Evolutionary conservation across 1,140 invertebrate genomes (phyloP), one percentile per base, ranked within the genome.

Genomic region (Zaprionus taronus): DNA sequence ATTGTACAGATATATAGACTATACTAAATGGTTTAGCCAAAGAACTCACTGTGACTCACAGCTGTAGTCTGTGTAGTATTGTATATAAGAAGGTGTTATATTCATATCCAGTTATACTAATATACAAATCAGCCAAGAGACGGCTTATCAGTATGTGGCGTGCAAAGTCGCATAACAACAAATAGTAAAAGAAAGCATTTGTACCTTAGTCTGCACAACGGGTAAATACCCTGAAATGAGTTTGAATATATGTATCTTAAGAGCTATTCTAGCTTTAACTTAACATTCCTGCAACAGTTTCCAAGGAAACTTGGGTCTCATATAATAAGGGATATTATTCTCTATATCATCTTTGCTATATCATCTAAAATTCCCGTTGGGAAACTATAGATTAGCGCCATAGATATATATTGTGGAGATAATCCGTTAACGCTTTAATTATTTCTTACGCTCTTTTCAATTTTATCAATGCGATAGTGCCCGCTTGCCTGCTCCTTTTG

Each of bases 121-220:
- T 20, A 61, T 38, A 61, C 14, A 69, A 53, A 69, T 60, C 44
- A 69, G 41, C 22, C 22, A 53, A 51, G 36, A 34, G 28, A 55
- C 17, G 17, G 11, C 60, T 64, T 62, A 71, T 64, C 60, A 55
- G 28, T 31, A 31, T 31, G 28, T 9, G 28, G 28, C 7, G 28
- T 31, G 7, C 28, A 31, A 31, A 7, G 6, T 31, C 6, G 28
- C 28, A 31, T 26, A 63, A 41, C 7, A 44, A 64, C n/a, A 36
- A 47, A 34, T 61, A 20, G 34, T 24, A 26, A 26, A 17, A 2
- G 47, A 22, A 51, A 51, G 12, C 11, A 51, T 22, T 24, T 51
- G 20, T 51, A 14, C 9, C 1, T 11, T 5, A 15, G 4, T 1
- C 41, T 17, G 41, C 41, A 6, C 47, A 51, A 22, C 11, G 9